Conservation (phyloP, 2,888 invertebrate genomes). For the Dendrolimus houi region DNA sequence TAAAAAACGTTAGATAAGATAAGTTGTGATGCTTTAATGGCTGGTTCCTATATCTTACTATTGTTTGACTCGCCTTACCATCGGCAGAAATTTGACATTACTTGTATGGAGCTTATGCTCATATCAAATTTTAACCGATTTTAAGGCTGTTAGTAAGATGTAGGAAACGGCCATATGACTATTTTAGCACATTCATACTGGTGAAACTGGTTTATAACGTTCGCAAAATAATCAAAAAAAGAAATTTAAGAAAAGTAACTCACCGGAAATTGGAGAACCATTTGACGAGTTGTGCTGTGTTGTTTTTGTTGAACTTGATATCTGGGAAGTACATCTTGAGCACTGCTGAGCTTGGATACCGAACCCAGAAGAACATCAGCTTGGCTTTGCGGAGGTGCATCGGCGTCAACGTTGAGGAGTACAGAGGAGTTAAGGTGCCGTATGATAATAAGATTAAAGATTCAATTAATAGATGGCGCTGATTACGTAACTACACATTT, state of each 20-base stretch:
- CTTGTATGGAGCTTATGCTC: no score
- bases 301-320: slow-evolving; percentile 99
- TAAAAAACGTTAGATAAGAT: no score
- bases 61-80: no score
- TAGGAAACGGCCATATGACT: no score
- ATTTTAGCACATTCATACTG: no score
- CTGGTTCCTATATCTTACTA: no score
- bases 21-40: no score
- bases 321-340: slow-evolving; percentile 99
- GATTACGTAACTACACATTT: slow-evolving; percentile 2
- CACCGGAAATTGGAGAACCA: slow-evolving; percentile 99
- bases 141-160: no score
- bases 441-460: slow-evolving; percentile 11
- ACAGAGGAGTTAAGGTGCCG: slow-evolving; percentile 87
- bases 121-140: no score
- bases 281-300: slow-evolving; percentile 99
- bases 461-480: slow-evolving; percentile 3
- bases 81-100: no score
- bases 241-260: slow-evolving; percentile 49
- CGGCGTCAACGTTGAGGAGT: slow-evolving; percentile 98
- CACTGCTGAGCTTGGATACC: slow-evolving; percentile 98
- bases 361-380: slow-evolving; percentile 99
- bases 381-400: slow-evolving; percentile 99
- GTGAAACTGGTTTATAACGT: no score
- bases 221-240: no score